A percentile compares a stretch with the other conserved stretches of the same genome.
These are phyloP conservation scores for Ichneumon xanthorius DNA, from an alignment of 2,888 invertebrate species.

Conservation along the genomic window DNA sequence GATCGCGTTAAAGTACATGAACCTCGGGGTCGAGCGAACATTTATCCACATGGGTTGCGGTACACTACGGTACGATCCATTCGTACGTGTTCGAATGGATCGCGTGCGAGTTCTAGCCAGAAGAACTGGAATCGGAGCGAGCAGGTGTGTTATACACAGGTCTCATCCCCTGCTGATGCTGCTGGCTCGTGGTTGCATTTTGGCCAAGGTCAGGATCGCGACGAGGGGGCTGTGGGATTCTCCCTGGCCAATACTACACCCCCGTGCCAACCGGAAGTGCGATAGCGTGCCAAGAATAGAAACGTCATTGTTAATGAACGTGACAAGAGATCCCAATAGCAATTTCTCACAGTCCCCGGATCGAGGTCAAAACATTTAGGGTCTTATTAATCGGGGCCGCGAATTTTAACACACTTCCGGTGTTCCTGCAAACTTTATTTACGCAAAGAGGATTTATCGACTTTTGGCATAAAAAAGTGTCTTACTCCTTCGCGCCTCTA, in stretches of 20 bases:
- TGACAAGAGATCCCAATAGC: background rate
- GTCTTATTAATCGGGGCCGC: background rate
- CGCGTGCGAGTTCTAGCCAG: slow-evolving; percentile 49
- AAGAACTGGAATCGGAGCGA: slow-evolving; percentile 19
- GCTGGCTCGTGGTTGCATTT: slow-evolving; percentile 55
- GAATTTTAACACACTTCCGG: background rate
- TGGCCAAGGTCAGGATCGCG: slow-evolving; percentile 63
- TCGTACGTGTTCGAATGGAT: slow-evolving; percentile 33
- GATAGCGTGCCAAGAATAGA: slow-evolving; percentile 61
- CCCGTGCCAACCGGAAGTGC: slow-evolving; percentile 61
- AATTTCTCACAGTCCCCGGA: background rate
- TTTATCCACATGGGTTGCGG: background rate
- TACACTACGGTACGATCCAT: background rate
- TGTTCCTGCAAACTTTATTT: background rate
- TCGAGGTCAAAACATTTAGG: background rate
- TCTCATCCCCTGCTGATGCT: slow-evolving; percentile 45
- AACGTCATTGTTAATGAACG: slow-evolving; percentile 27
- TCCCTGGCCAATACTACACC: slow-evolving; percentile 44
- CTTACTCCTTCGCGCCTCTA: background rate
- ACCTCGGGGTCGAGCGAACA: slow-evolving; percentile 39
- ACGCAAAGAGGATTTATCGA: background rate
- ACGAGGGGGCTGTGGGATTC: slow-evolving; percentile 4
- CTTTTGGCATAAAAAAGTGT: too few species aligned
- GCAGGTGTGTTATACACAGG: slow-evolving; percentile 41
- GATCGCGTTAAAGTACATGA: slow-evolving; percentile 54